Evolutionary conservation across 1,140 invertebrate genomes (phyloP).

Genomic region (Drosophila lacertosa): DNA sequence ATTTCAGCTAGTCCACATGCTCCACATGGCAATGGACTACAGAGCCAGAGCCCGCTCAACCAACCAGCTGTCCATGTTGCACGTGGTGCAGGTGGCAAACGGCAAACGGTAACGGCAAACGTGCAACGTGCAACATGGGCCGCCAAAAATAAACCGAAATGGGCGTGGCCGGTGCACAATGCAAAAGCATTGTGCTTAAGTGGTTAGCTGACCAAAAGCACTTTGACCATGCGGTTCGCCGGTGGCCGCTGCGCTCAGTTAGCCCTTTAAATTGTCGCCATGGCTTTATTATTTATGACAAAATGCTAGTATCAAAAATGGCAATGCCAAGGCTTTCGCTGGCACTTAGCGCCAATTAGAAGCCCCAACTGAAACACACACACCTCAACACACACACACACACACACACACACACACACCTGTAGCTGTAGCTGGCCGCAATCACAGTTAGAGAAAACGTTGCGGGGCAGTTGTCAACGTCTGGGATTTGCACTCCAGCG

Average conservation of each 20-base stretch:
- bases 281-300: constrained; percentile 65
- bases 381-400: constrained; percentile 4
- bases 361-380: not conserved
- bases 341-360: constrained; percentile 78
- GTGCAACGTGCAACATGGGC: constrained; percentile 26
- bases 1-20: constrained; percentile 73
- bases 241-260: constrained; percentile 13
- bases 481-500: constrained; percentile 39
- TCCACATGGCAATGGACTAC: constrained; percentile 37
- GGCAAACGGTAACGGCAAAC: too few species aligned
- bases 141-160: constrained; percentile 40
- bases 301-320: constrained; percentile 60
- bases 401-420: constrained; percentile 39
- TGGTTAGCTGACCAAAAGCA: constrained; percentile 77
- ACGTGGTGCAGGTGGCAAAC: constrained; percentile 33
- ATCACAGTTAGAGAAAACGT: constrained; percentile 1
- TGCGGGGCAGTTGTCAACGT: constrained; percentile 1
- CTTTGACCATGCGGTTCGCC: constrained; percentile 70
- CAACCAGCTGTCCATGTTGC: not conserved
- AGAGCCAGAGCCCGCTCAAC: not conserved
- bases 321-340: constrained; percentile 44
- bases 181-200: constrained; percentile 74
- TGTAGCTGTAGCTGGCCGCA: constrained; percentile 47
- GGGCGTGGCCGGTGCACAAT: constrained; percentile 43
- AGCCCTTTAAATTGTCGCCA: constrained; percentile 29